These are phyloP conservation scores for Tholera decimalis DNA, from an alignment of 2,888 invertebrate genomes.

Conservation along the genomic window DNA sequence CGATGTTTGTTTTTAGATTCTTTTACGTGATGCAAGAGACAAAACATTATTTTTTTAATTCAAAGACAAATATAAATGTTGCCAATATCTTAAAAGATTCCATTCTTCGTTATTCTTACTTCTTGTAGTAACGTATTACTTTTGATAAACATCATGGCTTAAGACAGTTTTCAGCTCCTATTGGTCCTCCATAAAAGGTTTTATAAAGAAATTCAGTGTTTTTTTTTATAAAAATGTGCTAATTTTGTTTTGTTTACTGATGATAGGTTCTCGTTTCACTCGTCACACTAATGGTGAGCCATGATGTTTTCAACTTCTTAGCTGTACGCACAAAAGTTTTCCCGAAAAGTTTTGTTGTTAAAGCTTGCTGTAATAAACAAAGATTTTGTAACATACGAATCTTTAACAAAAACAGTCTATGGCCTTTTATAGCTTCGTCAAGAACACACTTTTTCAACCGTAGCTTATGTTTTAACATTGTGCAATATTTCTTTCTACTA, in stretches of 20 bases:
- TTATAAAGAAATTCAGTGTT: not conserved
- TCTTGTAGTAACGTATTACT: not conserved
- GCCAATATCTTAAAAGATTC: too few relatives aligned
- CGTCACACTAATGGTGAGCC: too few relatives aligned
- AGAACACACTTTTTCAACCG: not conserved
- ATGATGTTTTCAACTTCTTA: too few relatives aligned
- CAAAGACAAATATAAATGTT: too few relatives aligned
- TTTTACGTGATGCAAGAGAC: too few relatives aligned
- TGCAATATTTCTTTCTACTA: constrained; percentile 36
- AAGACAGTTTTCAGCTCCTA: not conserved
- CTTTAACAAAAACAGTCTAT: not conserved
- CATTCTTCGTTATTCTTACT: not conserved
- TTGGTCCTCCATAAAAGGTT: not conserved
- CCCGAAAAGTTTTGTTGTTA: not conserved
- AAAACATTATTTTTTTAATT: too few relatives aligned
- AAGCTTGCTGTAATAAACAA: not conserved
- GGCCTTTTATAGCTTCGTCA: constrained; percentile 3
- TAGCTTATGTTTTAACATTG: constrained; percentile 23
- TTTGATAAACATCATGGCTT: constrained; percentile 2
- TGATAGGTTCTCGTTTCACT: too few relatives aligned
- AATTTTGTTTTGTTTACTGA: too few relatives aligned
- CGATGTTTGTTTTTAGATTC: not conserved
- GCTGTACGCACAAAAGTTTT: too few relatives aligned
- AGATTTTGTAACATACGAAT: not conserved
- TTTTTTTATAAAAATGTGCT: not conserved